Base-by-base conservation (phyloP, 2,888 invertebrate genomes). In the Nemotelus nigrinus region DNA sequence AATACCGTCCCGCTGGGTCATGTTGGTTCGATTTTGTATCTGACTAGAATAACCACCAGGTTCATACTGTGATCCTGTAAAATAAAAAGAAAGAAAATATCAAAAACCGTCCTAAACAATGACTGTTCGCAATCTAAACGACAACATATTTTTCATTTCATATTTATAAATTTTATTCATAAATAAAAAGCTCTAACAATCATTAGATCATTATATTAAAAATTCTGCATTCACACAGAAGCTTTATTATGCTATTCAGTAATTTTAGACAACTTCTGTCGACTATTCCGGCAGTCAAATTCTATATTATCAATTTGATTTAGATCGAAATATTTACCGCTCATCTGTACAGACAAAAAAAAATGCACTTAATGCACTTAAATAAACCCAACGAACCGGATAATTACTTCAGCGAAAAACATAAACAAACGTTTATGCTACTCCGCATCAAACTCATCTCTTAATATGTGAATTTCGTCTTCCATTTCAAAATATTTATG, bases 1-100 rank as follows among this genome's bases (percentile, higher is more conserved):
- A 83, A 95, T 94, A 88, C 96, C 95, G 87, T 96, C 95, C 79
- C 96, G 90, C 88, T 95, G 96, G 89, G 95, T 95, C 95, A 96
- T 95, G 90, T 92, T 93, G 88, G 89, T 89, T 88, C 93, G 91
- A 86, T 89, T 91, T 87, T 91, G 92, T 83, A 91, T 90, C 85
- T 89, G 90, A 82, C 88, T 86, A 82, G 90, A 89, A 88, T 90
- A 91, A 81, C 90, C 91, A 81, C 91, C 91, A 83, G 91, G 91
- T 87, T 91, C 91, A 91, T 91, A 91, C 89, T 91, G 91, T 85
- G 89, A 88, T 87, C 90, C 91, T 91, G 88, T 2, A 82, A 82
- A 48, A 50, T 25, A 78, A 77, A 6, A 78, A 78, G 77, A 79
- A 43, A 68, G 50, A 58, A 58, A 10, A 8, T 10, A 53, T 10